These are phyloP conservation scores for Eilema depressum DNA, from an alignment of 2,888 invertebrate genomes.

Conservation along the genomic window DNA sequence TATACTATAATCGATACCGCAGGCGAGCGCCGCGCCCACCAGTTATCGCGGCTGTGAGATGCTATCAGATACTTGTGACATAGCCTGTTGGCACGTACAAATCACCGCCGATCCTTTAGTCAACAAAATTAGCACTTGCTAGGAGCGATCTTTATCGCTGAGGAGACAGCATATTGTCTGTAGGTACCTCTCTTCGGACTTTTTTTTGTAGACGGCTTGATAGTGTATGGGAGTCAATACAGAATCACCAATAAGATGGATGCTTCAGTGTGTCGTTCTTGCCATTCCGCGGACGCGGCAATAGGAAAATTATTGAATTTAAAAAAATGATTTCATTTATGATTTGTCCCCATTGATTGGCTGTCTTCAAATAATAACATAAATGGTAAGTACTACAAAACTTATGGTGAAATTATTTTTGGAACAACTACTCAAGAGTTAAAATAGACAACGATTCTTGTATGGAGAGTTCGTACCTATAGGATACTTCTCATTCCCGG, in stretches of 20 bases:
- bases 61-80: slow-evolving; percentile 25
- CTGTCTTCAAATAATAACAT: too few relatives aligned
- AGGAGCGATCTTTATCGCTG: slow-evolving; percentile 32
- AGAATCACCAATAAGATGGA: neutral
- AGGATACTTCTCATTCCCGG: too few relatives aligned
- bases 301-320: too few relatives aligned
- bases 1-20: neutral
- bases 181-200: neutral
- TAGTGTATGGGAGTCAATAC: neutral
- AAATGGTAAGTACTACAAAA: too few relatives aligned
- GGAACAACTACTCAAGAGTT: too few relatives aligned
- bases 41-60: neutral
- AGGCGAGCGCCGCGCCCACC: neutral
- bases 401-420: too few relatives aligned
- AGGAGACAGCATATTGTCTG: neutral
- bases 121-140: slow-evolving; percentile 1
- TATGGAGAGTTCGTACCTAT: too few relatives aligned
- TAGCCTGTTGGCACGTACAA: slow-evolving; percentile 9
- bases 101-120: neutral
- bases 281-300: too few relatives aligned
- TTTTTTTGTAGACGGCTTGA: neutral
- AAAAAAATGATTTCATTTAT: too few relatives aligned
- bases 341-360: too few relatives aligned
- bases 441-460: too few relatives aligned
- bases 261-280: neutral